phyloP scores from a whole-genome alignment of 1,140 invertebrate genomes.

The Trialeurodes vaporariorum region DNA sequence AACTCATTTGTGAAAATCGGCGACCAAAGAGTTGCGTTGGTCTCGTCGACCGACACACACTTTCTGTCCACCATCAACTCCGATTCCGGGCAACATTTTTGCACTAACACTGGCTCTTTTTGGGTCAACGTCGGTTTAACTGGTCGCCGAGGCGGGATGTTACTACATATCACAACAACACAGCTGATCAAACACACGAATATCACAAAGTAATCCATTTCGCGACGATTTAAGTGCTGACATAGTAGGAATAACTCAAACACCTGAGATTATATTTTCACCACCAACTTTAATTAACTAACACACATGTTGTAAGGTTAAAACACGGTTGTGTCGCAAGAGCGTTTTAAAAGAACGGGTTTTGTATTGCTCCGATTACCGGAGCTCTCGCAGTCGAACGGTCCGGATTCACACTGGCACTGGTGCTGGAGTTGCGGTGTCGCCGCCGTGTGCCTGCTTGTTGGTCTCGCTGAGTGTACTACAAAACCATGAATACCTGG shows the following conservation, averaged over 20 bases:
- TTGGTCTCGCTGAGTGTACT: neutral
- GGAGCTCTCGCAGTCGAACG: too few species aligned
- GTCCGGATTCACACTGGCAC: too few species aligned
- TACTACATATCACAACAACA: constrained; percentile 1
- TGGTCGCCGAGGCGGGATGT: constrained; percentile 15
- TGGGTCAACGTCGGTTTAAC: neutral
- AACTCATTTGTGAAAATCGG: constrained; percentile 49
- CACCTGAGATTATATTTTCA: too few species aligned
- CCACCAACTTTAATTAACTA: too few species aligned
- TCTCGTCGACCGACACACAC: constrained; percentile 46
- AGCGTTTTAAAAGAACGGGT: too few species aligned
- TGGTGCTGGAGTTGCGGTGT: neutral
- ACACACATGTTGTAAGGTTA: too few species aligned
- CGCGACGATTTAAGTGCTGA: neutral
- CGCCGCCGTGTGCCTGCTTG: neutral
- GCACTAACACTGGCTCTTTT: constrained; percentile 32
- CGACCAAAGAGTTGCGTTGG: constrained; percentile 41
- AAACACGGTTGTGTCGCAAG: neutral
- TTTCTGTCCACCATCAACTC: constrained; percentile 52
- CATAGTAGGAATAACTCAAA: neutral
- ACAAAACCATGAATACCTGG: neutral
- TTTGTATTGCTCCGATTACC: too few species aligned
- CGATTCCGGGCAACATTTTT: constrained; percentile 62
- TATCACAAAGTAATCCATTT: neutral
- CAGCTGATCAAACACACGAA: neutral